These are phyloP conservation scores for Holacanthus passer DNA, from an alignment of 2,113 vertebrate species.

Conservation along the genomic window DNA sequence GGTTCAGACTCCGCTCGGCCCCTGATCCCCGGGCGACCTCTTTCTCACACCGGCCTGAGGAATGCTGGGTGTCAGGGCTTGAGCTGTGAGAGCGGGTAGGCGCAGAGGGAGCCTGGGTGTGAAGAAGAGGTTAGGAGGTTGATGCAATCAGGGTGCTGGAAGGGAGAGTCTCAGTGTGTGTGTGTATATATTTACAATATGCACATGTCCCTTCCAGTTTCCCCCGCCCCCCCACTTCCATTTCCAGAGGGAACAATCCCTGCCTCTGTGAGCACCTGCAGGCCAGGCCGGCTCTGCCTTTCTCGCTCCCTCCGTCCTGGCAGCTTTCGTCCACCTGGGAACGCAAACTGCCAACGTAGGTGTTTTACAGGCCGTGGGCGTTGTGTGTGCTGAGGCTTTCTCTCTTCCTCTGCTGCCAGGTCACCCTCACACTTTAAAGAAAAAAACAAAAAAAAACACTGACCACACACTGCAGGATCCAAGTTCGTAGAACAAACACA, in stretches of 20 bases:
- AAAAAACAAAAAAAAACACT: slow-evolving; percentile 52
- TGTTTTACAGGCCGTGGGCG: slow-evolving; percentile 66
- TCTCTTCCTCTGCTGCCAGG: slow-evolving; percentile 60
- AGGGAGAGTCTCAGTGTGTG: slow-evolving; percentile 28
- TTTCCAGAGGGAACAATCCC: slow-evolving; percentile 66
- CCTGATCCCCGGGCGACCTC: slow-evolving; percentile 74
- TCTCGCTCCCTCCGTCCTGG: slow-evolving; percentile 50
- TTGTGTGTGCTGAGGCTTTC: slow-evolving; percentile 24
- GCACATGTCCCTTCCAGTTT: slow-evolving; percentile 9
- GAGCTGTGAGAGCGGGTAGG: slow-evolving; percentile 40
- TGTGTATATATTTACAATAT: slow-evolving; percentile 46
- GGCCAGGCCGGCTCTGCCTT: slow-evolving; percentile 39
- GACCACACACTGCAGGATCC: slow-evolving; percentile 52
- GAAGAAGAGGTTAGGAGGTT: slow-evolving; percentile 63
- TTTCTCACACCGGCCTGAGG: slow-evolving; percentile 77
- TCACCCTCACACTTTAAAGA: slow-evolving; percentile 57
- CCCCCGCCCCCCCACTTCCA: slow-evolving; percentile 17
- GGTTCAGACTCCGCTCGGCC: slow-evolving; percentile 65
- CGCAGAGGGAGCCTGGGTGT: slow-evolving; percentile 62
- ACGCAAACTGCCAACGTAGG: slow-evolving; percentile 61
- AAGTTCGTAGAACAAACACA: slow-evolving; percentile 47
- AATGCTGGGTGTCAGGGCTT: slow-evolving; percentile 63
- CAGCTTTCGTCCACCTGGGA: slow-evolving; percentile 68
- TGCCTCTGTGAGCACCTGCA: slow-evolving; percentile 76
- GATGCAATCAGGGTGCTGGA: slow-evolving; percentile 57